Conservation (phyloP, 2,888 invertebrate genomes). For the Amphipoea lucens region DNA sequence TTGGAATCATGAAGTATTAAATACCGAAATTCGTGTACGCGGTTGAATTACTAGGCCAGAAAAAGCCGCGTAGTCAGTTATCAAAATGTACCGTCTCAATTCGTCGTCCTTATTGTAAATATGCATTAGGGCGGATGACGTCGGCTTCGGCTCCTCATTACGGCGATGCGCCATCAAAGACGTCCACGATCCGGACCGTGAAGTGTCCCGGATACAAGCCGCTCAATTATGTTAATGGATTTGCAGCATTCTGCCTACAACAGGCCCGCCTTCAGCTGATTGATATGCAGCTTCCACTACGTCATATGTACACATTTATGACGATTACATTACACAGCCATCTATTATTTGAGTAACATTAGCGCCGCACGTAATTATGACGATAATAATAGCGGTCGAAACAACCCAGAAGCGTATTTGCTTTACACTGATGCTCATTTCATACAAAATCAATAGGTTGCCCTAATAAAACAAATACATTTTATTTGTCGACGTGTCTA, state of each 20-base stretch:
- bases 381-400: conserved; percentile 41
- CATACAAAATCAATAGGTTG: conserved; percentile 85
- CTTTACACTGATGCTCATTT: conserved; percentile 75
- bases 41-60: conserved; percentile 76
- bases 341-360: conserved; percentile 62
- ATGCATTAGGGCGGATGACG: conserved; percentile 84
- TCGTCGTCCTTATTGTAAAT: conserved; percentile 80
- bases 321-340: conserved; percentile 68
- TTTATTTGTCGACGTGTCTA: conserved; percentile 84
- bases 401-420: conserved; percentile 61
- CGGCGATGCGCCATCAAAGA: conserved; percentile 85
- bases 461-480: conserved; percentile 79
- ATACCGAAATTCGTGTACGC: conserved; percentile 70
- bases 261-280: conserved; percentile 79
- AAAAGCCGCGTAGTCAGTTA: conserved; percentile 74
- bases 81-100: conserved; percentile 73
- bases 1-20: conserved; percentile 73
- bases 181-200: conserved; percentile 81
- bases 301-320: conserved; percentile 70
- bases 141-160: conserved; percentile 83
- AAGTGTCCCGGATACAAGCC: conserved; percentile 85
- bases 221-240: conserved; percentile 89
- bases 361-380: conserved; percentile 60
- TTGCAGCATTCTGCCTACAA: conserved; percentile 81
- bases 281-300: conserved; percentile 76